Evolutionary conservation across 2,888 invertebrate genomes (phyloP).

Genomic region (Lacanobia oleracea): DNA sequence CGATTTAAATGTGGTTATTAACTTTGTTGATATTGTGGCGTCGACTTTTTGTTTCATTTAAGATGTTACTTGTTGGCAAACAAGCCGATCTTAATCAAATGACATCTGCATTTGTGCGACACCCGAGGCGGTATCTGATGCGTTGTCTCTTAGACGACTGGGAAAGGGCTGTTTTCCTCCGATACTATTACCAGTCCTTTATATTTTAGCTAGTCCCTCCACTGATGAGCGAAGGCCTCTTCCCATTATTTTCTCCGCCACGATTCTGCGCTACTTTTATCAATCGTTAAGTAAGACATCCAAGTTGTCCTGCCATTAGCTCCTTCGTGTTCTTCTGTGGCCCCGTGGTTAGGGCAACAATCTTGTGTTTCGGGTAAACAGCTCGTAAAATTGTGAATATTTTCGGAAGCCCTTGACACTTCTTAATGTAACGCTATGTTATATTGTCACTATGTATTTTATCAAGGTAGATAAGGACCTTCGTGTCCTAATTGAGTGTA

Average conservation of each 20-base stretch:
- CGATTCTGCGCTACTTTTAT: background rate
- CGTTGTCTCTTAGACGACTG: background rate
- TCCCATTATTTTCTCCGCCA: background rate
- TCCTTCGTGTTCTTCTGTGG: background rate
- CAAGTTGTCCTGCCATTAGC: background rate
- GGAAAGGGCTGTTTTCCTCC: background rate
- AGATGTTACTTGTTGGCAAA: constrained; percentile 11
- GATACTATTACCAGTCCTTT: too few species aligned
- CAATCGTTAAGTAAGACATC: background rate
- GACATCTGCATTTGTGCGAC: background rate
- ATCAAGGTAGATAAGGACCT: background rate
- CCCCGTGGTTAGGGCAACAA: background rate
- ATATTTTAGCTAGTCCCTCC: too few species aligned
- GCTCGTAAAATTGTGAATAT: background rate
- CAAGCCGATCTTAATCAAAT: background rate
- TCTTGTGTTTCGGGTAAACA: background rate
- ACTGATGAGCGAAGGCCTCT: background rate
- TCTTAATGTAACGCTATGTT: constrained; percentile 5
- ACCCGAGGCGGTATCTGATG: background rate
- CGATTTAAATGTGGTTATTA: constrained; percentile 22
- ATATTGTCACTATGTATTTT: background rate
- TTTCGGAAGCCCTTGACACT: constrained; percentile 6
- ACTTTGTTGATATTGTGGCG: constrained; percentile 12
- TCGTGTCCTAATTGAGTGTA: constrained; percentile 26
- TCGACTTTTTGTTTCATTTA: constrained; percentile 15